Evolutionary conservation across 2,797 vertebrate genomes (phyloP).

Genomic region (Melanotaenia boesemani): DNA sequence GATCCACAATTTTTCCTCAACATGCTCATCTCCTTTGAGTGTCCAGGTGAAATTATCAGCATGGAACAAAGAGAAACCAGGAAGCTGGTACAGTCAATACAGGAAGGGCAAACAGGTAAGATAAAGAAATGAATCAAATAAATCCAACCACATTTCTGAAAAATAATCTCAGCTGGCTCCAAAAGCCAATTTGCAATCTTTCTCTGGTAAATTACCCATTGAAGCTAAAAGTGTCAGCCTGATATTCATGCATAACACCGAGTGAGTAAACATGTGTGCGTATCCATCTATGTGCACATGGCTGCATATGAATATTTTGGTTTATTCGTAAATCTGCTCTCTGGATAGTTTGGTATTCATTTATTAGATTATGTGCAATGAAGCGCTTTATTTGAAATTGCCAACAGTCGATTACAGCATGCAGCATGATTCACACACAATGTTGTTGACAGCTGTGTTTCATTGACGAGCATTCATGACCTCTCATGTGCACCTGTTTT

Average conservation of each 20-base stretch:
- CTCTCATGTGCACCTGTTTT: conserved; percentile 64
- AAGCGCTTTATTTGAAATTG: conserved; percentile 29
- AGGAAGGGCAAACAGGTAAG: conserved; percentile 91
- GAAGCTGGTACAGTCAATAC: conserved; percentile 92
- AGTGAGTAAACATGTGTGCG: conserved; percentile 7
- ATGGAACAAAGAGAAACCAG: conserved; percentile 92
- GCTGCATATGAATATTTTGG: conserved; percentile 13
- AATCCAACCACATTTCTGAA: conserved; percentile 20
- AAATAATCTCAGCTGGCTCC: conserved; percentile 38
- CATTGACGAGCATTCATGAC: conserved; percentile 49
- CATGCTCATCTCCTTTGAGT: conserved; percentile 24
- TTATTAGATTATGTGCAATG: conserved; percentile 18
- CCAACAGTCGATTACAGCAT: conserved; percentile 33
- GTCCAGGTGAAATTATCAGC: conserved; percentile 90
- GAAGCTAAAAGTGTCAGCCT: conserved; percentile 27
- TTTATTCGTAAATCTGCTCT: conserved; percentile 35
- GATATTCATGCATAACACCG: conserved; percentile 26
- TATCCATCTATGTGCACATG: not conserved
- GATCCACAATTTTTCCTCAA: conserved; percentile 33
- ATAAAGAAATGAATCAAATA: conserved; percentile 15
- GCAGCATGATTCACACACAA: conserved; percentile 46
- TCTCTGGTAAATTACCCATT: conserved; percentile 42
- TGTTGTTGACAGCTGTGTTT: conserved; percentile 20
- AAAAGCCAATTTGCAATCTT: conserved; percentile 27
- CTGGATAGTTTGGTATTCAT: conserved; percentile 36